A percentile compares a stretch with the other conserved stretches of the same genome.
These are phyloP conservation scores for Lepus timidus DNA, from an alignment of 2,113 vertebrate species.

Conservation along the genomic window DNA sequence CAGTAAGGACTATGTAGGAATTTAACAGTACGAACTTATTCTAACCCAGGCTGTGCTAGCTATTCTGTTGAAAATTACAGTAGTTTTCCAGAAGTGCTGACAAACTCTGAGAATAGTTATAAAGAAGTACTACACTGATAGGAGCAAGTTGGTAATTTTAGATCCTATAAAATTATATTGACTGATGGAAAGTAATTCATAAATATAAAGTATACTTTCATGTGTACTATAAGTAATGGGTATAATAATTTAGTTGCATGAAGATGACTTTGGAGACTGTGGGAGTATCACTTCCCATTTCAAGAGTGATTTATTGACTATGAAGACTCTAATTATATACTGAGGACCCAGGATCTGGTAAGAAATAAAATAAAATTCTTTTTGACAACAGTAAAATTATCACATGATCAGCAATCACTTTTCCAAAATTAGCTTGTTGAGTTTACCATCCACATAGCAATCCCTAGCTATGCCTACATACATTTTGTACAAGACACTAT, in stretches of 20 bases:
- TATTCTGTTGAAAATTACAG: not conserved
- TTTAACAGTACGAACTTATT: not conserved
- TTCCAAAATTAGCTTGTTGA: not conserved
- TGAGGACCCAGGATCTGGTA: not conserved
- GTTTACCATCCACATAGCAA: not conserved
- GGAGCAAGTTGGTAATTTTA: not conserved
- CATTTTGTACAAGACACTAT: not conserved
- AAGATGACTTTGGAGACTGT: not conserved
- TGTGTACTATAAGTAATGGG: not conserved
- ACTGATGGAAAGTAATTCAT: not conserved
- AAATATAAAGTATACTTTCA: not conserved
- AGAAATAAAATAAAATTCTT: not conserved
- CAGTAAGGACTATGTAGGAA: not conserved
- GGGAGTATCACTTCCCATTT: not conserved
- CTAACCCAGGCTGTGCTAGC: not conserved
- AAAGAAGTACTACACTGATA: not conserved
- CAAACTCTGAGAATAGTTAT: not conserved
- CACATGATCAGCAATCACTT: no score
- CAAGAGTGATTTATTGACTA: not conserved
- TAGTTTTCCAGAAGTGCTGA: not conserved
- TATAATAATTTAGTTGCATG: not conserved
- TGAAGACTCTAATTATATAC: not conserved
- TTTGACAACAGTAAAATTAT: not conserved
- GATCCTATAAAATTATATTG: not conserved
- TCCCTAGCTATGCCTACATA: rapidly evolving